Evolutionary conservation across 2,888 invertebrate genomes (phyloP).

Genomic region (Sesamia inferens): DNA sequence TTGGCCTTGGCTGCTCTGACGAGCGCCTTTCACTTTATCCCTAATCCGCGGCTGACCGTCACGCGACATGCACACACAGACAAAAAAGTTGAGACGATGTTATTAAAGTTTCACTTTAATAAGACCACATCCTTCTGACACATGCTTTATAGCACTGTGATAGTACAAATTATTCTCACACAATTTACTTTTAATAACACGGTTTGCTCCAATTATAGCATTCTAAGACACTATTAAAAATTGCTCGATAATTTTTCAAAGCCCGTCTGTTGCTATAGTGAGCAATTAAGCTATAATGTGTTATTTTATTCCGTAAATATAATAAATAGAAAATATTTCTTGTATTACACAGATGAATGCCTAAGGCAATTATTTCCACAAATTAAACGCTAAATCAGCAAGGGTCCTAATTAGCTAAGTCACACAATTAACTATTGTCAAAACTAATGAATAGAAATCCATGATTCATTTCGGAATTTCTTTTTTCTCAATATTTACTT

Average conservation of each 20-base stretch:
- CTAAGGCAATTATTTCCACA: too few relatives aligned
- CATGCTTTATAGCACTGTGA: not conserved
- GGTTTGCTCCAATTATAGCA: conserved; percentile 34
- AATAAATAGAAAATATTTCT: too few relatives aligned
- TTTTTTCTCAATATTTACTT: not conserved
- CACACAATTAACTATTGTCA: conserved; percentile 1
- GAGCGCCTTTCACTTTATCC: too few relatives aligned
- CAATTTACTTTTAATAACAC: conserved; percentile 53
- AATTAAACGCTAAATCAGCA: not conserved
- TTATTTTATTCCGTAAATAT: not conserved
- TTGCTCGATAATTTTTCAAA: not conserved
- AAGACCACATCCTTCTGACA: not conserved
- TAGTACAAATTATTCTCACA: conserved; percentile 15
- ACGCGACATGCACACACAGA: too few relatives aligned
- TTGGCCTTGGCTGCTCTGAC: too few relatives aligned
- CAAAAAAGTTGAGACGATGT: too few relatives aligned
- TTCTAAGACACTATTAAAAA: conserved; percentile 18
- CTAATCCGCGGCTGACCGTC: too few relatives aligned
- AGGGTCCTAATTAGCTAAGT: conserved; percentile 4
- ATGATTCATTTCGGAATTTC: not conserved
- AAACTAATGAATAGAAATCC: conserved; percentile 16
- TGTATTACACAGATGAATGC: not conserved
- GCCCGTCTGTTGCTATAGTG: not conserved
- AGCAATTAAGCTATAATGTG: not conserved
- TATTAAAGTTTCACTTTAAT: too few relatives aligned